Percentiles rank a stretch among this genome's conserved stretches.
These are phyloP conservation scores for Ochropleura leucogaster DNA, from an alignment of 2,888 invertebrate genomes.

Conservation along the genomic window DNA sequence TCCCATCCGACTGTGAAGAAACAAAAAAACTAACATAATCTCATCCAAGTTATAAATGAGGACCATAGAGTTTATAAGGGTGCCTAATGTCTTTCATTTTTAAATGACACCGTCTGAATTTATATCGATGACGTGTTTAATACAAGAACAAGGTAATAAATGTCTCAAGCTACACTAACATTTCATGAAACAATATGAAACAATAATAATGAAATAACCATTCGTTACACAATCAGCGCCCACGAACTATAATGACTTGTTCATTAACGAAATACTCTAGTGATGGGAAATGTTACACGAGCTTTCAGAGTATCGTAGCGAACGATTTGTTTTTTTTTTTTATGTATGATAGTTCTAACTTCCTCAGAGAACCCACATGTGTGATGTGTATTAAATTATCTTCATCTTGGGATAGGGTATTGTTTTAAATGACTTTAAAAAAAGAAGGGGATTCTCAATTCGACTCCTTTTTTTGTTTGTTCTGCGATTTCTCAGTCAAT, in stretches of 20 bases:
- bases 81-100: background rate
- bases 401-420: background rate
- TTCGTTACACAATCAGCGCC: slow-evolving; percentile 41
- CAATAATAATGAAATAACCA: slow-evolving; percentile 47
- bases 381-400: background rate
- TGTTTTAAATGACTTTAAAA: too few relatives aligned
- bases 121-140: background rate
- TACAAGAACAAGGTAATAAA: slow-evolving; percentile 6
- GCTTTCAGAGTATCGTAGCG: background rate
- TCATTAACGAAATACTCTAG: slow-evolving; percentile 34
- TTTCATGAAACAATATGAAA: background rate
- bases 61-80: background rate
- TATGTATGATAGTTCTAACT: background rate
- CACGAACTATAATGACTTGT: slow-evolving; percentile 15
- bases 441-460: too few relatives aligned
- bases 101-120: background rate
- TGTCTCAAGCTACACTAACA: background rate
- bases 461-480: too few relatives aligned
- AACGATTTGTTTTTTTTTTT: background rate
- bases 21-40: background rate
- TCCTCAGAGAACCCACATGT: background rate
- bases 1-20: background rate
- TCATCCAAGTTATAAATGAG: background rate
- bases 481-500: too few relatives aligned
- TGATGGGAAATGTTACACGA: background rate